Conservation (phyloP, 1,140 invertebrate species). For the Trissolcus basalis region DNA sequence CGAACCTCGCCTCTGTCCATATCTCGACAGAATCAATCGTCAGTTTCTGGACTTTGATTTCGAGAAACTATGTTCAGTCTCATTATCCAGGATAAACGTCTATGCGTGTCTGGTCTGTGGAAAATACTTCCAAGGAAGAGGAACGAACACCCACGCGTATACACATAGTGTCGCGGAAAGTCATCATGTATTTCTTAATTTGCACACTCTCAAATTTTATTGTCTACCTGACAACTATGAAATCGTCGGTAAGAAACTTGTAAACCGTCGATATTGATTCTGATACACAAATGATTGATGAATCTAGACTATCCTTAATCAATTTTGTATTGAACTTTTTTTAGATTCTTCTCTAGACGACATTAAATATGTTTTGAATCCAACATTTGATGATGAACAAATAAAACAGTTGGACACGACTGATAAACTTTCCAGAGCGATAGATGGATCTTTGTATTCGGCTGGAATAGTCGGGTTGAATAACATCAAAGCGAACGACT, state of each 20-base stretch:
- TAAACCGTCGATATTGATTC: too few species aligned
- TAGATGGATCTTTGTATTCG: constrained; percentile 96
- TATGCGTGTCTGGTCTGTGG: constrained; percentile 99
- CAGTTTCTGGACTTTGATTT: constrained; percentile 99
- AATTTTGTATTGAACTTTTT: too few species aligned
- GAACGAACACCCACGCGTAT: constrained; percentile 98
- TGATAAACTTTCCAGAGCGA: constrained; percentile 93
- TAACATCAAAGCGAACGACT: constrained; percentile 99
- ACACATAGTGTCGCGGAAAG: constrained; percentile 96
- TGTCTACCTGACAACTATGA: constrained; percentile 99
- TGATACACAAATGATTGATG: too few species aligned
- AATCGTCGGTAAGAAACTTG: constrained; percentile 89
- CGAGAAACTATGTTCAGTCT: constrained; percentile 99
- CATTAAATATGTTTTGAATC: constrained; percentile 99
- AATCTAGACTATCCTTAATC: too few species aligned
- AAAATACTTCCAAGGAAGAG: constrained; percentile 99
- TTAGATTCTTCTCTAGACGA: constrained; percentile 97
- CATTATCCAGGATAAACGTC: constrained; percentile 98
- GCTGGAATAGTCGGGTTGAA: constrained; percentile 98
- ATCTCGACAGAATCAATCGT: constrained; percentile 97
- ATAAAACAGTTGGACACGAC: constrained; percentile 88
- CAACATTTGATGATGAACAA: constrained; percentile 91
- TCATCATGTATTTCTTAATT: constrained; percentile 98
- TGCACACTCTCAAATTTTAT: constrained; percentile 98
- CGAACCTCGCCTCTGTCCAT: constrained; percentile 85